A percentile compares a stretch with the other conserved stretches of the same genome.
Evolutionary conservation across 2,113 vertebrate species (phyloP).

Genomic region (Myrmecobius fasciatus): DNA sequence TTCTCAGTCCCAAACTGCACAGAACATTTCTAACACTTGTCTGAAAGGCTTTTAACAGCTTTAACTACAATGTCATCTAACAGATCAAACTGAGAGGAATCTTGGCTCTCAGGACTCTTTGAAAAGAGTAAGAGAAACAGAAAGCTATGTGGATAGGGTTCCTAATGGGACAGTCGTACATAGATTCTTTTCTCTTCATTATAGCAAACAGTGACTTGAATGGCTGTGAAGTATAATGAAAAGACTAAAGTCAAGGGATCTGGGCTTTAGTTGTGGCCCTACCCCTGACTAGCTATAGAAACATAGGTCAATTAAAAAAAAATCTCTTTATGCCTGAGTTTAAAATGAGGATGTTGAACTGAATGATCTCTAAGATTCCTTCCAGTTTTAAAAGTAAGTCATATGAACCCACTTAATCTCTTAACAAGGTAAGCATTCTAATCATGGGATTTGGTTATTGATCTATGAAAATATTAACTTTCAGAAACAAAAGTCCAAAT

Average conservation of each 20-base stretch:
- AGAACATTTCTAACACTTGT: not conserved
- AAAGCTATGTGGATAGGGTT: not conserved
- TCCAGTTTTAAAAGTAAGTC: fast-evolving
- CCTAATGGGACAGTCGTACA: not conserved
- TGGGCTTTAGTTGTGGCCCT: fast-evolving
- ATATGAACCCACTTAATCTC: not conserved
- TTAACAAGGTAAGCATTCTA: not conserved
- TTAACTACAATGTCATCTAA: not conserved
- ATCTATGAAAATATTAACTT: not conserved
- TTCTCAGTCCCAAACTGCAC: not conserved
- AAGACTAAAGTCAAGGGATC: not conserved
- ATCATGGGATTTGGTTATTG: too few relatives aligned
- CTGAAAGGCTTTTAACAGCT: not conserved
- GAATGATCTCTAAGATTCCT: not conserved
- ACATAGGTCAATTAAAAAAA: not conserved
- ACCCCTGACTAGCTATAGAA: fast-evolving
- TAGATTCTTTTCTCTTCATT: fast-evolving
- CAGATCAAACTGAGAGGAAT: not conserved
- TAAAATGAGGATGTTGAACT: not conserved
- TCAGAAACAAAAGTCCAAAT: not conserved
- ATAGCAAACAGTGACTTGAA: fast-evolving
- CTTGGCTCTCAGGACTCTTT: not conserved
- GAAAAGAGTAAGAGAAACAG: not conserved
- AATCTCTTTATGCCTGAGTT: not conserved
- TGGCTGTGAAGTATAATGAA: not conserved